Conservation (phyloP, 2,797 vertebrate genomes). For the Nyctalus aviator region DNA sequence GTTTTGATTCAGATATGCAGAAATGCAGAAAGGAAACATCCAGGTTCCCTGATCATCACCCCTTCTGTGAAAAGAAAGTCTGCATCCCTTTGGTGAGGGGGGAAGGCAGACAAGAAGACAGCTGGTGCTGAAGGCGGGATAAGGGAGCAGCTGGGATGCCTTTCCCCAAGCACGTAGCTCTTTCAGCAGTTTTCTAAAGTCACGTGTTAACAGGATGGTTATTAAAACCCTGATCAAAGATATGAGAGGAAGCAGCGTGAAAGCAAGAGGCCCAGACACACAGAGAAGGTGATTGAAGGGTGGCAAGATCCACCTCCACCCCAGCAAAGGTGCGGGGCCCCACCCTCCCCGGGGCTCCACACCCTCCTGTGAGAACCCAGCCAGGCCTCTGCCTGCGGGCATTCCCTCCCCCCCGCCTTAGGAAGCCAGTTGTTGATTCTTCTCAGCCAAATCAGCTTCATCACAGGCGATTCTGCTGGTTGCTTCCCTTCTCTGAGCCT, state of each 20-base stretch:
- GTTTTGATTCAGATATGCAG: constrained; percentile 7
- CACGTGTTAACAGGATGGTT: not conserved
- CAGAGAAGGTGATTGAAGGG: not conserved
- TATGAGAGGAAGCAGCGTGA: not conserved
- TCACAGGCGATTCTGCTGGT: not conserved
- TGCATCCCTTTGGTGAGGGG: not conserved
- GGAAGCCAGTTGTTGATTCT: not conserved
- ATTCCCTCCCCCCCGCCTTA: not conserved
- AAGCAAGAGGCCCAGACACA: not conserved
- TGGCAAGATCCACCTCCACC: not conserved
- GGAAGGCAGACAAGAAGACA: not conserved
- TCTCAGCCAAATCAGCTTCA: not conserved
- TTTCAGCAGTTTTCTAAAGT: constrained; percentile 30
- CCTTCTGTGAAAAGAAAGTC: not conserved
- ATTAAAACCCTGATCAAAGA: constrained; percentile 44
- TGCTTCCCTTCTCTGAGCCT: not conserved
- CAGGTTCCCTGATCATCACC: not conserved
- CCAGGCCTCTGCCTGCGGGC: not conserved
- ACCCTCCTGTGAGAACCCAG: constrained; percentile 6
- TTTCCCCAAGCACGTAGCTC: not conserved
- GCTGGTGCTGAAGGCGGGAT: not conserved
- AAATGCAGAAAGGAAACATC: not conserved
- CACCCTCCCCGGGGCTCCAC: not conserved
- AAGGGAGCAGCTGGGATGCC: not conserved
- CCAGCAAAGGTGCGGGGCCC: not conserved